Percentiles rank a stretch among this genome's conserved stretches.
These are phyloP conservation scores for Keiferia lycopersicella DNA, from an alignment of 2,888 invertebrate species.

Conservation along the genomic window DNA sequence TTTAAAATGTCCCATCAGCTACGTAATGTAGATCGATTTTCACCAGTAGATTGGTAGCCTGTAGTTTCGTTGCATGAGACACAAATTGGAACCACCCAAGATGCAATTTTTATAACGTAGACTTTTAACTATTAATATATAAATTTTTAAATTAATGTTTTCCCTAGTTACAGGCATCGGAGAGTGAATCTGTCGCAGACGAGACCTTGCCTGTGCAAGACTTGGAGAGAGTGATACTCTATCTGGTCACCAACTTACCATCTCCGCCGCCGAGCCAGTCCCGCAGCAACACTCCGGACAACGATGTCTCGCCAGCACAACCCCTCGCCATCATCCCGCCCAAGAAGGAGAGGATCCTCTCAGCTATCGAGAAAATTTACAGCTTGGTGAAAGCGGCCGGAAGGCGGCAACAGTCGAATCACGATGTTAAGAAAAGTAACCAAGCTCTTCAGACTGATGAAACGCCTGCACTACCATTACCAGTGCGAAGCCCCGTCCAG, in stretches of 20 bases:
- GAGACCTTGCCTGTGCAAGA: conserved; percentile 82
- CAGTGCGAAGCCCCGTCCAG: no score
- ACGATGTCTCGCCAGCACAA: conserved; percentile 29
- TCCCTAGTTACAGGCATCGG: neutral
- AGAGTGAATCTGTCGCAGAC: conserved; percentile 56
- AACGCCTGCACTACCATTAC: neutral
- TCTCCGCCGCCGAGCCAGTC: conserved; percentile 41
- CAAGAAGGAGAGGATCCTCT: conserved; percentile 58
- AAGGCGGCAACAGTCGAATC: neutral
- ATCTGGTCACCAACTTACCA: conserved; percentile 75
- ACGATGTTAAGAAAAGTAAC: neutral
- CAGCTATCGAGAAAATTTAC: conserved; percentile 63
- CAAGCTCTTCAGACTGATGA: neutral
- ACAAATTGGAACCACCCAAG: no score
- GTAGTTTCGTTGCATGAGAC: no score
- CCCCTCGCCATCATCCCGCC: conserved; percentile 61
- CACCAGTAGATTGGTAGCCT: no score
- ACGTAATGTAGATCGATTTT: no score
- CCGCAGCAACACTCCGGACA: conserved; percentile 25
- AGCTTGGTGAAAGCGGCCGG: conserved; percentile 47
- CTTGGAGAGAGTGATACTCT: conserved; percentile 85
- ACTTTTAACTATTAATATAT: neutral
- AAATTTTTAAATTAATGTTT: neutral
- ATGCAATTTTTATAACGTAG: neutral
- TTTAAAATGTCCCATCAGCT: no score